These are phyloP conservation scores for Malurus elegans DNA, from an alignment of 2,113 vertebrate genomes.

Conservation along the genomic window DNA sequence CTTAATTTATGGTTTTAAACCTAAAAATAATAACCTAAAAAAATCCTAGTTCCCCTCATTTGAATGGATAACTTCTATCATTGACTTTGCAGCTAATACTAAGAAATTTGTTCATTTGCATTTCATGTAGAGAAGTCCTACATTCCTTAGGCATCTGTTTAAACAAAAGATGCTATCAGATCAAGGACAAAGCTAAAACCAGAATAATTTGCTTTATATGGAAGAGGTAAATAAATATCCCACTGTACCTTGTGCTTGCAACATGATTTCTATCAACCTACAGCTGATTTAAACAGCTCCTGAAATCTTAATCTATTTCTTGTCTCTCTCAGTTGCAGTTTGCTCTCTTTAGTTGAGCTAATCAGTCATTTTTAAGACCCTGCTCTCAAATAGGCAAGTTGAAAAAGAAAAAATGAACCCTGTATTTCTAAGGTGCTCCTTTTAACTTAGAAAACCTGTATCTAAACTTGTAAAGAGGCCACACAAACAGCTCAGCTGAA, in stretches of 20 bases:
- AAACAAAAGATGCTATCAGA: background rate
- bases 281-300: background rate
- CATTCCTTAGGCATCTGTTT: background rate
- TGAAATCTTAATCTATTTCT: background rate
- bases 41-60: background rate
- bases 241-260: background rate
- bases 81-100: background rate
- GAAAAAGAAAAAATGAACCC: background rate
- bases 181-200: background rate
- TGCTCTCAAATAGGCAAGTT: background rate
- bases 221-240: background rate
- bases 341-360: background rate
- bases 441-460: background rate
- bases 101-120: background rate
- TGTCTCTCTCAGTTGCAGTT: background rate
- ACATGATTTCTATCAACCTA: background rate
- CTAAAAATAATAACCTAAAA: background rate
- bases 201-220: background rate
- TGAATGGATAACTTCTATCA: background rate
- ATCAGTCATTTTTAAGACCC: background rate
- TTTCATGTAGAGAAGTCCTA: background rate
- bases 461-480: background rate
- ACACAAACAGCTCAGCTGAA: background rate
- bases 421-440: background rate
- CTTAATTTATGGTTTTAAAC: background rate